Evolutionary conservation across 2,888 invertebrate species (phyloP), one percentile per base, ranked within the genome.

Genomic region (Cheilosia variabilis): DNA sequence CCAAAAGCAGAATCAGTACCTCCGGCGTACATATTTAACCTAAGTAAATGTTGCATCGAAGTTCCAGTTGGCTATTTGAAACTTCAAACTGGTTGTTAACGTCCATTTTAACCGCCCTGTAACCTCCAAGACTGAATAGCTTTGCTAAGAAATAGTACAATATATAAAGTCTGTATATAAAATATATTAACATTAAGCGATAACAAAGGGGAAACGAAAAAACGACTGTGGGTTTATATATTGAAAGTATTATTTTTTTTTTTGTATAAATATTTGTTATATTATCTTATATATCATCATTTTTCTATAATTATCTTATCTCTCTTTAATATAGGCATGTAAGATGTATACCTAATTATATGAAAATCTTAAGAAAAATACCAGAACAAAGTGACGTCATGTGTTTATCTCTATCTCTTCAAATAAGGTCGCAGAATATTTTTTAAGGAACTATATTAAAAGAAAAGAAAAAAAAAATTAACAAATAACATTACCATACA

Each of bases 291-390:
- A 83, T 69, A 80, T 63, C 34, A 66, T 72, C 60, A 68, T 58
- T 78, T 82, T 79, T 68, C 63, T 79, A 76, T 75, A 84, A 76
- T 80, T 79, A 84, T 84, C 75, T 84, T 84, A 84, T 84, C 84
- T 84, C 75, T 84, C 55, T 84, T 84, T 76, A 84, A 80, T 80
- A 66, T 80, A 84, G 84, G 84, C 71, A 84, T 84, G 84, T 84
- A 84, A 84, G 84, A 84, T 80, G 84, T 84, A 80, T 80, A 84
- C 84, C 78, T 84, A 73, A 80, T 76, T 84, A 79, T 84, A 83
- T 83, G 83, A 83, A 83, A 80, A 60, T 43, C 53, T 55, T 71
- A 41, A 55, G 71, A 83, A 71, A 82, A 77, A 79, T 31, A 62
- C 69, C 79, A 75, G 73, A 84, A 79, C 75, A 84, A 84, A 84